Percentiles rank a stretch among this genome's conserved stretches.
phyloP scores from a whole-genome alignment of 64 coral and sea anemone species.

The Stichodactyla helianthus region DNA sequence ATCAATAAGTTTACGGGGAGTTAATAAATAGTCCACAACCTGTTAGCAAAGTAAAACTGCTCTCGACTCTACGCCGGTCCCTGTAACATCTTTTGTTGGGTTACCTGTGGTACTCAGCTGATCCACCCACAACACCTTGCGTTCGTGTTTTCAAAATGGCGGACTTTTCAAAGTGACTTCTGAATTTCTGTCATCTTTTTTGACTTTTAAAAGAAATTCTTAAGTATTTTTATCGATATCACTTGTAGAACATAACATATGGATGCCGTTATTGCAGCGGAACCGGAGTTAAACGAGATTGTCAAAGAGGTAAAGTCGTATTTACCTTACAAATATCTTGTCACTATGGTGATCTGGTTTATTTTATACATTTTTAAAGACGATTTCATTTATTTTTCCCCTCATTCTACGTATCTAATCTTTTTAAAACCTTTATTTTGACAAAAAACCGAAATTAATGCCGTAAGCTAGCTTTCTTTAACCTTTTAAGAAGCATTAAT shows the following conservation, averaged over 20 bases:
- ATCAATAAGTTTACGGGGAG: too few species aligned
- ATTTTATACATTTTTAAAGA: not conserved
- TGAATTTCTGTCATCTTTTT: not conserved
- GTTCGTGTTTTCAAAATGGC: slow-evolving; percentile 7
- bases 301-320: slow-evolving; percentile 52
- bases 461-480: too few species aligned
- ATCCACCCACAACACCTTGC: not conserved
- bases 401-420: too few species aligned
- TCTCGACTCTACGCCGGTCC: too few species aligned
- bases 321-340: not conserved
- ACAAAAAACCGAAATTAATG: too few species aligned
- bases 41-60: too few species aligned
- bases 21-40: too few species aligned
- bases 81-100: not conserved
- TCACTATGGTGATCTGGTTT: slow-evolving; percentile 2
- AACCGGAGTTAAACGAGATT: slow-evolving; percentile 73
- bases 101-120: not conserved
- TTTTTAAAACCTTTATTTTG: too few species aligned
- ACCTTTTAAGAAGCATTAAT: too few species aligned
- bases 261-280: slow-evolving; percentile 71
- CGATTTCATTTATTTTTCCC: not conserved
- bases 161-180: slow-evolving; percentile 13
- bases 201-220: not conserved
- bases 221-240: not conserved
- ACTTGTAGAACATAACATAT: slow-evolving; percentile 3